Conservation (phyloP, 1,140 invertebrate genomes). For the Ladona fulva region DNA sequence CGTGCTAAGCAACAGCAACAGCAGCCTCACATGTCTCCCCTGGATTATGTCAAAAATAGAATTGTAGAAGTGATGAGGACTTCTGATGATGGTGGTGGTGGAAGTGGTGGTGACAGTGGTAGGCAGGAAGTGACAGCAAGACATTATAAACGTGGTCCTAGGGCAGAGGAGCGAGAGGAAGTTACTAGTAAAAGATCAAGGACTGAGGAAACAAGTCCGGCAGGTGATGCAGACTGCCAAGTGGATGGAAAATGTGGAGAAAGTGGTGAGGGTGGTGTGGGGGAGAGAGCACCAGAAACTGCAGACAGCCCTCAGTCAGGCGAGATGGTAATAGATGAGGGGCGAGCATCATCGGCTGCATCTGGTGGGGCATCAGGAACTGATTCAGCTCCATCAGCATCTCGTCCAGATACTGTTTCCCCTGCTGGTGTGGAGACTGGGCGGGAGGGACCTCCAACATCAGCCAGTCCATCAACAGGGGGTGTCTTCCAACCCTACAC, state of each 20-base stretch:
- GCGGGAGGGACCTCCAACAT: neutral
- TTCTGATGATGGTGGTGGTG: constrained; percentile 44
- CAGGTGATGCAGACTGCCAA: neutral
- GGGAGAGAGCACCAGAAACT: constrained; percentile 21
- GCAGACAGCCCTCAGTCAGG: constrained; percentile 38
- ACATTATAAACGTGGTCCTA: constrained; percentile 12
- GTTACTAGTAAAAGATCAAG: constrained; percentile 1
- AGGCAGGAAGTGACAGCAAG: constrained; percentile 24
- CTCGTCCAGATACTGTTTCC: neutral
- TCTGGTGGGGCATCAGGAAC: neutral
- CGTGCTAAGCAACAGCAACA: constrained; percentile 34
- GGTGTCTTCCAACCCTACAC: neutral
- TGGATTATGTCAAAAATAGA: constrained; percentile 82
- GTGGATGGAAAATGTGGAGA: neutral
- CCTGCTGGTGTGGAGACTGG: neutral
- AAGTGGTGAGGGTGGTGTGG: constrained; percentile 31
- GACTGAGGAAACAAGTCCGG: constrained; percentile 18
- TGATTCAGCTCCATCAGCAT: neutral
- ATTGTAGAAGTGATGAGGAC: constrained; percentile 86
- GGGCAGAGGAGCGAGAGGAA: constrained; percentile 19
- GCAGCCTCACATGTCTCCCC: constrained; percentile 55
- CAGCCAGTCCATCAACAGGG: neutral
- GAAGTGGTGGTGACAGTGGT: constrained; percentile 26
- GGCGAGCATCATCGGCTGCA: neutral
- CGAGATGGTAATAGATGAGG: constrained; percentile 20